These are phyloP conservation scores for Vireo altiloquus DNA, from an alignment of 2,113 vertebrate species.

Conservation along the genomic window DNA sequence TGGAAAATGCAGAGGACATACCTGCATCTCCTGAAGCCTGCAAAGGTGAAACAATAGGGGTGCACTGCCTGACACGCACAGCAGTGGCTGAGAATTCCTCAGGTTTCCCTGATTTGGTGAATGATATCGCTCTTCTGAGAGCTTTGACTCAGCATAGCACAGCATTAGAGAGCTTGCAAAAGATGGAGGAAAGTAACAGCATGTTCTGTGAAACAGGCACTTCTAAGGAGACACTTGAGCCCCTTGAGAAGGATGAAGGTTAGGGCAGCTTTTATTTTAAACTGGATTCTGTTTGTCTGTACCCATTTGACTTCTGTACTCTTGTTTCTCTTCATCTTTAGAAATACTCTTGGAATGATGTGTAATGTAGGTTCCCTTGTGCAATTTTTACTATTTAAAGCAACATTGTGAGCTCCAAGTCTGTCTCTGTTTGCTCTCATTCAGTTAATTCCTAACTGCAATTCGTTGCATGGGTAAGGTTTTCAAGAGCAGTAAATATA, in stretches of 20 bases:
- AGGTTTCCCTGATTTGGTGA: not conserved
- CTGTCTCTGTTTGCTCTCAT: not conserved
- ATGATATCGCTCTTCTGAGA: constrained; percentile 56
- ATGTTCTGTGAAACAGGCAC: not conserved
- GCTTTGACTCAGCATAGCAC: constrained; percentile 67
- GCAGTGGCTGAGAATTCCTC: not conserved
- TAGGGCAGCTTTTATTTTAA: constrained; percentile 1
- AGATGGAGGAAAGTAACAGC: not conserved
- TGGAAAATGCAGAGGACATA: not conserved
- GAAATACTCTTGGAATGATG: not conserved
- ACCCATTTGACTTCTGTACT: not conserved
- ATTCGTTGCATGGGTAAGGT: not conserved
- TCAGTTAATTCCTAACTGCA: not conserved
- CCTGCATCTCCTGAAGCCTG: not conserved
- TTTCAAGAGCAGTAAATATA: not conserved
- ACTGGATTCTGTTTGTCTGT: not conserved
- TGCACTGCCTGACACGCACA: not conserved
- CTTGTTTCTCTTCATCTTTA: not conserved
- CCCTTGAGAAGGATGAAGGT: constrained; percentile 57
- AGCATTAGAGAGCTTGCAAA: constrained; percentile 71
- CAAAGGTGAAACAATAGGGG: not conserved
- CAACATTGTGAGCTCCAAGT: not conserved
- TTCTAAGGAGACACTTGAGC: not conserved
- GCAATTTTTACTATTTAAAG: not conserved
- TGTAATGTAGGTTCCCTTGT: fast-evolving